Conservation (phyloP, 1,140 invertebrate species). For the Bombus sibiricus region DNA sequence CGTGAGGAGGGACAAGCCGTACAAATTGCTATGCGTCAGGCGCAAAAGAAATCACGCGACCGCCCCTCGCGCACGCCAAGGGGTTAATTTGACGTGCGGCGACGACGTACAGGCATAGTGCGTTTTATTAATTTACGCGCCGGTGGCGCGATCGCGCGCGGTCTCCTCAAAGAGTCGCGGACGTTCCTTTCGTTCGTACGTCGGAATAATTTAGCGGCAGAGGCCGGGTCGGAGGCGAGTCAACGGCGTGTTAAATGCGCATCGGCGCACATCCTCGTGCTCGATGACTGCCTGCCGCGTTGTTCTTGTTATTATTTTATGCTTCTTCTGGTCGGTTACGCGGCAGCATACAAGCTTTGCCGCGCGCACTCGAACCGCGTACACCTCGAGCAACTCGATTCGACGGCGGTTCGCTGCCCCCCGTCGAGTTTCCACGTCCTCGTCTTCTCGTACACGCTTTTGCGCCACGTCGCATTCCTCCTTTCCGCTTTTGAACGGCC, state of each 20-base stretch:
- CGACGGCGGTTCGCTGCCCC: slow-evolving; percentile 11
- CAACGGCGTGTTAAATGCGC: slow-evolving; percentile 51
- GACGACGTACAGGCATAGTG: slow-evolving; percentile 43
- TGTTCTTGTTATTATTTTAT: slow-evolving; percentile 54
- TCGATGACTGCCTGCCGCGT: slow-evolving; percentile 35
- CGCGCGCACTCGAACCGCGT: neutral
- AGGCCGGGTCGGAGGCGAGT: slow-evolving; percentile 18
- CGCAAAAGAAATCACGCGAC: slow-evolving; percentile 36
- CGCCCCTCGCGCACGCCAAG: slow-evolving; percentile 27
- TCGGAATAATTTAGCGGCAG: slow-evolving; percentile 63
- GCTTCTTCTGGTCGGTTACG: neutral
- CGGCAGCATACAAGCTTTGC: neutral
- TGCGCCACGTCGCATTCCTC: neutral
- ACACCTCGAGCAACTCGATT: neutral
- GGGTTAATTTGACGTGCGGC: slow-evolving; percentile 61
- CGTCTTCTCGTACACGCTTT: too few species aligned
- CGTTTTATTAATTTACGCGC: slow-evolving; percentile 64
- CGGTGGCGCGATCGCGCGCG: slow-evolving; percentile 37
- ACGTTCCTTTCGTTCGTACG: slow-evolving; percentile 56
- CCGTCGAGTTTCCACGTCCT: slow-evolving; percentile 41
- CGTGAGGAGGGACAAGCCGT: neutral
- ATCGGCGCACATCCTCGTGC: slow-evolving; percentile 21
- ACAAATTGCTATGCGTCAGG: slow-evolving; percentile 33
- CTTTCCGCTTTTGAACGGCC: neutral
- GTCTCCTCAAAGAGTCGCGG: slow-evolving; percentile 56